phyloP scores from a whole-genome alignment of 1,140 invertebrate genomes.

The Bombus impatiens region DNA sequence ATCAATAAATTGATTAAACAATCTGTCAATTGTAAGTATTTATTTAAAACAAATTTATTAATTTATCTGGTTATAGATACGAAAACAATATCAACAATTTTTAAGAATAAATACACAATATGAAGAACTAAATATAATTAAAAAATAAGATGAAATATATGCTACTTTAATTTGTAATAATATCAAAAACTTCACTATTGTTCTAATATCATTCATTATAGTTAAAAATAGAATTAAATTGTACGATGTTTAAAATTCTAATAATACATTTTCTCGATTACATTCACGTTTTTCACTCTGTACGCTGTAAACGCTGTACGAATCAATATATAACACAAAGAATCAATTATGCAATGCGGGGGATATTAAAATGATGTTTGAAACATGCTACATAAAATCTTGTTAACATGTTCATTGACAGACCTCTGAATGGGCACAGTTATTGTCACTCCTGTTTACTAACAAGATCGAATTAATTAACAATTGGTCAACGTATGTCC shows the following conservation, averaged over 20 bases:
- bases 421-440: conserved; percentile 10
- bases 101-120: not conserved
- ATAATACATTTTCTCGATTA: not conserved
- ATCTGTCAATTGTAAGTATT: not conserved
- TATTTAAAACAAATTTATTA: too few species aligned
- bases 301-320: too few species aligned
- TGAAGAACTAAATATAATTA: not conserved
- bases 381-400: not conserved
- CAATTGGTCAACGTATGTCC: conserved; percentile 37
- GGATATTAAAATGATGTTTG: not conserved
- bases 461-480: conserved; percentile 53
- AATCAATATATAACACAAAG: not conserved
- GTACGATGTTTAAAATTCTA: not conserved
- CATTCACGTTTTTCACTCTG: not conserved
- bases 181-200: not conserved
- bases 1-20: not conserved
- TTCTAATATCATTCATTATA: not conserved
- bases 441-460: conserved; percentile 28
- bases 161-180: not conserved
- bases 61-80: not conserved
- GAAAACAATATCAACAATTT: not conserved
- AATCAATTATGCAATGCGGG: not conserved
- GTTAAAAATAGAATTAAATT: not conserved
- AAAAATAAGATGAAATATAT: not conserved
- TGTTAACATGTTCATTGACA: conserved; percentile 27